phyloP scores from a whole-genome alignment of 1,140 invertebrate species.

The Solen grandis region DNA sequence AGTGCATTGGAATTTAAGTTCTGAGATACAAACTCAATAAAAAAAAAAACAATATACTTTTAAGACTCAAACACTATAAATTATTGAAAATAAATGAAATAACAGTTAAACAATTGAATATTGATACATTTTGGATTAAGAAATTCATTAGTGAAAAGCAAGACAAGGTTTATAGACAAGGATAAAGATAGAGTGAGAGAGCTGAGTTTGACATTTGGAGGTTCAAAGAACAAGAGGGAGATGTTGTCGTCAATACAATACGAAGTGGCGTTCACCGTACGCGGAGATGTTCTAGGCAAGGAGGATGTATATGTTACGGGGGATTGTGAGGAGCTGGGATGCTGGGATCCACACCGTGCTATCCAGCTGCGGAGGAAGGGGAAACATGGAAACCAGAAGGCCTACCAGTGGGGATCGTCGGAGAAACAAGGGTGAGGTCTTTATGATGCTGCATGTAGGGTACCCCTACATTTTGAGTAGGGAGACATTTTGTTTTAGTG shows the following conservation, averaged over 20 bases:
- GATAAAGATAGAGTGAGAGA: too few species aligned
- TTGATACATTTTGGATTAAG: too few species aligned
- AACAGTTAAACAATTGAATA: too few species aligned
- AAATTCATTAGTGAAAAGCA: too few species aligned
- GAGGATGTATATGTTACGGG: conserved; percentile 54
- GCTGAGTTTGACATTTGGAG: too few species aligned
- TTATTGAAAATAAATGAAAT: too few species aligned
- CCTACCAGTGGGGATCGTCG: not conserved
- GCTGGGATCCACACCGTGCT: conserved; percentile 35
- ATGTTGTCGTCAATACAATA: conserved; percentile 40
- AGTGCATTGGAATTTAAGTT: too few species aligned
- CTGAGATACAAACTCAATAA: too few species aligned
- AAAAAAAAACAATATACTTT: too few species aligned
- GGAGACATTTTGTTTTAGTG: not conserved
- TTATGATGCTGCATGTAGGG: not conserved
- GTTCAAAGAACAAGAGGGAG: too few species aligned
- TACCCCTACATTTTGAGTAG: not conserved
- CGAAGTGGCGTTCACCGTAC: conserved; percentile 43
- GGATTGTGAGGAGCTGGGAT: conserved; percentile 37
- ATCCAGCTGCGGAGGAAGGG: not conserved
- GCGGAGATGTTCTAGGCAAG: not conserved
- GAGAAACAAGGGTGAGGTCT: not conserved
- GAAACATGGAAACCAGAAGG: not conserved
- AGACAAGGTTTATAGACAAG: too few species aligned
- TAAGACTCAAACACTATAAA: too few species aligned